These are phyloP conservation scores for Pangasianodon hypophthalmus DNA, from an alignment of 2,113 vertebrate genomes.

Conservation along the genomic window DNA sequence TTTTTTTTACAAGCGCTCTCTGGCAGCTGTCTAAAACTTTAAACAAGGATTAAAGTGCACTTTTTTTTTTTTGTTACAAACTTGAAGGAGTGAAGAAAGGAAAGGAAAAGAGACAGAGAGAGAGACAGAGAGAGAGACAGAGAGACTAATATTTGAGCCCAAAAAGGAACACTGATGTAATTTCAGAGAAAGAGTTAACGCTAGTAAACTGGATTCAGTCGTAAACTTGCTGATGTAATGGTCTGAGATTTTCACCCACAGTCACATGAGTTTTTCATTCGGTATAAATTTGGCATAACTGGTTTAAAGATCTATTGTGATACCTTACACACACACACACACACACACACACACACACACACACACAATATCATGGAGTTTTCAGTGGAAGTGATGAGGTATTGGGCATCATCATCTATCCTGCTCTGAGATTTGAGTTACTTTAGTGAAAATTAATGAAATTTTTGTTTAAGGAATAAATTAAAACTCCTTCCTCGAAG, in stretches of 20 bases:
- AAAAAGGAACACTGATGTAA: neutral
- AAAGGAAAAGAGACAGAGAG: neutral
- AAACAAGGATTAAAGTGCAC: constrained; percentile 38
- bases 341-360: neutral
- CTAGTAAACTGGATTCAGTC: neutral
- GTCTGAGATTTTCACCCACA: neutral
- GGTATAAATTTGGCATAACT: neutral
- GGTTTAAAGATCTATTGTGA: neutral
- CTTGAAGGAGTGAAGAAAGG: constrained; percentile 13
- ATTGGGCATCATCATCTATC: neutral
- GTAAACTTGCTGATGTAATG: neutral
- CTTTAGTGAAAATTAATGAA: neutral
- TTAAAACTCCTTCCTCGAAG: neutral
- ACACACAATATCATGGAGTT: neutral
- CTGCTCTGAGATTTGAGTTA: neutral
- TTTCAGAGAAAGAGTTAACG: neutral
- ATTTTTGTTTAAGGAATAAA: neutral
- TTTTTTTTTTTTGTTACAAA: constrained; percentile 46
- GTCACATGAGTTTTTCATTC: neutral
- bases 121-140: neutral
- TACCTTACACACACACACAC: neutral
- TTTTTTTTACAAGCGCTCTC: neutral
- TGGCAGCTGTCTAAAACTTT: neutral
- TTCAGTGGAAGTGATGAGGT: neutral
- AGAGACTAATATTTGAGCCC: neutral